phyloP scores from a whole-genome alignment of 2,888 invertebrate species.

The Glyphotaelius pellucidus region DNA sequence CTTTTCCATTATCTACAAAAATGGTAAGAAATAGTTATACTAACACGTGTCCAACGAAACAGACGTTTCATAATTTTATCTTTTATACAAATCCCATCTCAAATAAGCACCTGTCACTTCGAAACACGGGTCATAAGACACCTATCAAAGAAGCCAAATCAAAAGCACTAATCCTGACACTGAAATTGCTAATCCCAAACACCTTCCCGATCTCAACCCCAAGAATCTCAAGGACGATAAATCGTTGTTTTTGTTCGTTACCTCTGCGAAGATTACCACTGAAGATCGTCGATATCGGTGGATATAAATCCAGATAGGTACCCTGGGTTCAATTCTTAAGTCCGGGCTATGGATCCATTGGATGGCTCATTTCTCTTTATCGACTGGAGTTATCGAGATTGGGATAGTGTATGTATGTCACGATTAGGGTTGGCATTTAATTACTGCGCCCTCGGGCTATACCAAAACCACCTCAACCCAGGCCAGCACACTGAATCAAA shows the following conservation, averaged over 20 bases:
- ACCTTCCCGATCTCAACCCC: background rate
- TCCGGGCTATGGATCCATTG: background rate
- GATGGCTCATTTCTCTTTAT: background rate
- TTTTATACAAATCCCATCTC: background rate
- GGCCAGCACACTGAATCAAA: background rate
- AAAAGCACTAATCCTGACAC: background rate
- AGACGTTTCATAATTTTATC: background rate
- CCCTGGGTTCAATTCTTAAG: background rate
- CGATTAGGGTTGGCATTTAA: constrained; percentile 40
- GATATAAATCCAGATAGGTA: background rate
- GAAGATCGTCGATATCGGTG: background rate
- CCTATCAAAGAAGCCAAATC: background rate
- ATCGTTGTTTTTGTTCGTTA: background rate
- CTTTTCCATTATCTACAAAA: no score
- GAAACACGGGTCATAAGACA: background rate
- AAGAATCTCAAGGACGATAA: background rate
- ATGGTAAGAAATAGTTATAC: no score
- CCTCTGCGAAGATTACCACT: background rate
- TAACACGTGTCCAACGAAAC: background rate
- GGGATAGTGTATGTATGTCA: constrained; percentile 31
- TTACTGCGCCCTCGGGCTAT: background rate
- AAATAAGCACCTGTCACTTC: background rate
- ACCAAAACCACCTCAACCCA: background rate
- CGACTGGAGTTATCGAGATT: background rate
- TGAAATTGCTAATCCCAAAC: background rate